Percentiles rank a stretch among this genome's conserved stretches.
These are phyloP conservation scores for Chauna torquata DNA, from an alignment of 2,113 vertebrate species.

Conservation along the genomic window DNA sequence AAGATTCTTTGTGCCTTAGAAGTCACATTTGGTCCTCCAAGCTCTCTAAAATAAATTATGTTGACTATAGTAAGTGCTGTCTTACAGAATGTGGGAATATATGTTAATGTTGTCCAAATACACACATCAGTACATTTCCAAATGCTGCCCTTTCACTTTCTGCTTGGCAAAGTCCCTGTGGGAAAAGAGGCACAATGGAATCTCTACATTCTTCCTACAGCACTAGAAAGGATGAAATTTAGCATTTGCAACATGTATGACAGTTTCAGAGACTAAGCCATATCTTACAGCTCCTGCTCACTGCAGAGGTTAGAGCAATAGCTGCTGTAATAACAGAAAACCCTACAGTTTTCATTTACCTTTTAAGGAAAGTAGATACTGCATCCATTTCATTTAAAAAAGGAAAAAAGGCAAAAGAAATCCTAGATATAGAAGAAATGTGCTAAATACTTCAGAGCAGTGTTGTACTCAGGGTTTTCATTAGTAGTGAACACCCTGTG, in stretches of 20 bases:
- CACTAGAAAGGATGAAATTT: not conserved
- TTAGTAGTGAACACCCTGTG: not conserved
- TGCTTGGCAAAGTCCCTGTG: not conserved
- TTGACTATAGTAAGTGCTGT: not conserved
- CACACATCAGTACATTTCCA: not conserved
- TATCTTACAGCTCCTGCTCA: not conserved
- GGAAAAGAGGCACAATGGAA: not conserved
- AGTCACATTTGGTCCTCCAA: not conserved
- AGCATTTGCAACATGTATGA: not conserved
- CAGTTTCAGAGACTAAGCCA: not conserved
- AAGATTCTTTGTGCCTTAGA: not conserved
- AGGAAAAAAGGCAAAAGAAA: slow-evolving; percentile 6
- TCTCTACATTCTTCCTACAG: not conserved
- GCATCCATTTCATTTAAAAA: not conserved
- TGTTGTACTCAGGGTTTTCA: not conserved
- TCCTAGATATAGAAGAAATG: not conserved
- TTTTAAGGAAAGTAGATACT: not conserved
- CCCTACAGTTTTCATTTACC: not conserved
- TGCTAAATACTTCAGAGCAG: not conserved
- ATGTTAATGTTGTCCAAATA: not conserved
- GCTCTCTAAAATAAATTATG: not conserved
- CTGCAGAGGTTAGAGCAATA: not conserved
- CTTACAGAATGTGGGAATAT: not conserved
- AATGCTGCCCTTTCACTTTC: not conserved
- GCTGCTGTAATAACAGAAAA: not conserved